Base-by-base conservation (phyloP, 2,888 invertebrate species). In the Itoplectis maculator region DNA sequence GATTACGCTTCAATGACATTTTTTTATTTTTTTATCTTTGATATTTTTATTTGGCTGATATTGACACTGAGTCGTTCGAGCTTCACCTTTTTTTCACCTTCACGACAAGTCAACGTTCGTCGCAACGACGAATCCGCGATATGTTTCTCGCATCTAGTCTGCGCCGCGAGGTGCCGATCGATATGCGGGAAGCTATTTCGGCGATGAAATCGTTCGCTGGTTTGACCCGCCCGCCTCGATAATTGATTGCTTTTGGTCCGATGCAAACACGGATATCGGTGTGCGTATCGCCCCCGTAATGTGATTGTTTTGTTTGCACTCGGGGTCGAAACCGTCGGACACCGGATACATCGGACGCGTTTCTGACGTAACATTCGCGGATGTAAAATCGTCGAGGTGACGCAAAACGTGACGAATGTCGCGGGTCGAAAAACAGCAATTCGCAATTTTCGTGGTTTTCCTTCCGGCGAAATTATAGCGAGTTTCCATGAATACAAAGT, bases 401-500 rank as follows among this genome's bases (percentile, higher is more conserved):
- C 18, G 18, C n/a, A n/a, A n/a, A n/a, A n/a, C n/a, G n/a, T 20
- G 6, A 35, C 13, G 35, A n/a, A 15, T 13, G 29, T 35, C 29
- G 13, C n/a, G 20, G n/a, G 4, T 37, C n/a, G 47, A 59, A 47
- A 59, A 15, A 13, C 35, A 68, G 29, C n/a, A 47, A 68, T 47
- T n/a, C 7, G 18, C 29, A 29, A n/a, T 47, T 47, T 6, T 18
- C 20, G n/a, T n/a, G 37, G 15, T n/a, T 66, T 59, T 56, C 6
- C 35, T n/a, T 40, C 29, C 29, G 29, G 20, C 13, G 40, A 51
- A 63, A 40, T 77, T 56, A 51, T 69, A n/a, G 49, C 13, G 51
- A 69, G 69, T 69, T 77, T 18, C 8, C 51, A 77, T 69, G 69
- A 69, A 77, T 77, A 61, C 49, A 77, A 77, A 77, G 61, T 69